Conservation (phyloP, 2,113 vertebrate genomes). For the Prionailurus bengalensis region DNA sequence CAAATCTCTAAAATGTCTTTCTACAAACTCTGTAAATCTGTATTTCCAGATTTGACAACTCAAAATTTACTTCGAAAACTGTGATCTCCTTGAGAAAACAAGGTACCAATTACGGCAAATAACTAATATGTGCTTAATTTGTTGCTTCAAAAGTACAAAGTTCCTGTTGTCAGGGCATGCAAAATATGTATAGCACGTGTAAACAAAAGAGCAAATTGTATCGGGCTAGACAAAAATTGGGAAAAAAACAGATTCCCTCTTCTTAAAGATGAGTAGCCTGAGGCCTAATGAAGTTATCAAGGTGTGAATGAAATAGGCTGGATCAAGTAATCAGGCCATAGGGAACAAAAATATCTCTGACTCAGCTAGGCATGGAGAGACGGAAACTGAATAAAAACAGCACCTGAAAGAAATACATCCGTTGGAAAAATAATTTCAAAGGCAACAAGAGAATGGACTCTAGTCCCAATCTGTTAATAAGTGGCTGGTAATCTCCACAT, state of each 20-base stretch:
- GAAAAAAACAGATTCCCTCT: not conserved
- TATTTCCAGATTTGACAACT: not conserved
- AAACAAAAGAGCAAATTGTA: not conserved
- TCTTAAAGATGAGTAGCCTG: not conserved
- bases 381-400: not conserved
- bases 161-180: not conserved
- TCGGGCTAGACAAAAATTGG: not conserved
- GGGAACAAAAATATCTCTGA: not conserved
- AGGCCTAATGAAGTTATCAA: not conserved
- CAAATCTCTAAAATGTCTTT: not conserved
- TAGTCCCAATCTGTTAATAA: not conserved
- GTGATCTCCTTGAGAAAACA: not conserved
- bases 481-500: not conserved
- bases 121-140: not conserved
- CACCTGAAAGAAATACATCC: not conserved
- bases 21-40: not conserved
- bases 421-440: slow-evolving; percentile 44
- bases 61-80: not conserved
- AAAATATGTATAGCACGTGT: not conserved
- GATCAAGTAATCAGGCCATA: not conserved
- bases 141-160: not conserved
- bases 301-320: not conserved
- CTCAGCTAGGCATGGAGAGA: not conserved
- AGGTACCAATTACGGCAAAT: not conserved
- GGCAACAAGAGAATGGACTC: slow-evolving; percentile 8